A percentile compares a stretch with the other conserved stretches of the same genome.
phyloP scores from a whole-genome alignment of 1,140 invertebrate genomes.

The Aphelenchoides avenae region DNA sequence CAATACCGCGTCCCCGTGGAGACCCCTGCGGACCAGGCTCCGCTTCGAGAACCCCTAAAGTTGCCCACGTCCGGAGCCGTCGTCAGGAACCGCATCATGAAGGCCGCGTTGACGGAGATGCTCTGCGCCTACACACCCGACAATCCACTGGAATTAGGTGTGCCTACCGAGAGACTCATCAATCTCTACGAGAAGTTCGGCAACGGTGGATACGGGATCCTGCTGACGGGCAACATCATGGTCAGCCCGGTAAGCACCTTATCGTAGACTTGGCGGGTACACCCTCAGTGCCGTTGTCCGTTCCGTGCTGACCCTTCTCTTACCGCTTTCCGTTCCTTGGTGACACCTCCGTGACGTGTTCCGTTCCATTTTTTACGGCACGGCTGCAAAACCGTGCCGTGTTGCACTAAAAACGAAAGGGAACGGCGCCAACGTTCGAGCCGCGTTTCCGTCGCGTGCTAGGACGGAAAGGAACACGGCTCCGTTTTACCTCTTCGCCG shows the following conservation, averaged over 20 bases:
- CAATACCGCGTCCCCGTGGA: conserved; percentile 1
- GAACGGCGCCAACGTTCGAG: too few relatives aligned
- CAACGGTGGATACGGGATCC: conserved; percentile 13
- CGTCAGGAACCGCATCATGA: conserved; percentile 32
- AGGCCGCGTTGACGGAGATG: conserved; percentile 31
- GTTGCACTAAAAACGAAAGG: too few relatives aligned
- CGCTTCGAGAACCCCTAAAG: conserved; percentile 12
- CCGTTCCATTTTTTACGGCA: neutral
- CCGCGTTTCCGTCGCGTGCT: too few relatives aligned
- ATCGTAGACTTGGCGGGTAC: neutral
- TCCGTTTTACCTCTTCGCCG: too few relatives aligned
- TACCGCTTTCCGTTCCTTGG: neutral
- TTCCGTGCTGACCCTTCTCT: neutral
- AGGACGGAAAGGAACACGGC: too few relatives aligned
- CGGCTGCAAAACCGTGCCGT: neutral
- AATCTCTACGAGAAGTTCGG: conserved; percentile 26
- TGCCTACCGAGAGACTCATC: conserved; percentile 14
- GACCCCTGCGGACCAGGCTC: neutral
- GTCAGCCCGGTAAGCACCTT: neutral
- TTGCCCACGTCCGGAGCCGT: conserved; percentile 7
- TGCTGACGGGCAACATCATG: conserved; percentile 23
- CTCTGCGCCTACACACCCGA: conserved; percentile 18
- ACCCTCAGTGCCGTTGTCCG: neutral
- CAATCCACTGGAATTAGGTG: conserved; percentile 9
- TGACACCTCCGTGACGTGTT: neutral